Conservation (phyloP, 1,140 invertebrate genomes). For the Sycobia sp. region DNA sequence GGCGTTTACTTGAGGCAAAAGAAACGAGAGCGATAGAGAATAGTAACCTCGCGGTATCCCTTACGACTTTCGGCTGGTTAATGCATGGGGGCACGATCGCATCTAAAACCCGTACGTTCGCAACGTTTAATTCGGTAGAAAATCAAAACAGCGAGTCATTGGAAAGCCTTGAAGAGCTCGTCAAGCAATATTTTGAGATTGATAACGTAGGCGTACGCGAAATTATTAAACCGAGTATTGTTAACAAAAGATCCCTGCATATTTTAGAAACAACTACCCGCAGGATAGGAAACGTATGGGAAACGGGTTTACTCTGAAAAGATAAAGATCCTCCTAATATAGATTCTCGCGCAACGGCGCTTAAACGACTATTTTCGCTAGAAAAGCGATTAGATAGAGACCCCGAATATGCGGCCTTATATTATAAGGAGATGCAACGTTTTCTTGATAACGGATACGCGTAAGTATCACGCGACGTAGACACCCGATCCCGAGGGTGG, state of each 20-base stretch:
- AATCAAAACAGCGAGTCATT: constrained; percentile 4
- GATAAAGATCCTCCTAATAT: background rate
- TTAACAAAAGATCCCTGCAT: no score
- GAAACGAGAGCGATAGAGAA: background rate
- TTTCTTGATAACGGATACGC: constrained; percentile 36
- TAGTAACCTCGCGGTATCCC: constrained; percentile 12
- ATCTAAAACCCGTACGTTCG: no score
- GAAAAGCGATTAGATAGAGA: constrained; percentile 17
- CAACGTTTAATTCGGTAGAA: no score
- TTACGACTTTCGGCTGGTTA: constrained; percentile 31
- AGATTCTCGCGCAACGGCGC: constrained; percentile 5
- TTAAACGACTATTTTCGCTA: constrained; percentile 16
- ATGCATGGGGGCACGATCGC: constrained; percentile 22
- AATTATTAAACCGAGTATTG: no score
- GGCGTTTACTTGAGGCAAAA: constrained; percentile 9
- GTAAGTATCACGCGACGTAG: background rate
- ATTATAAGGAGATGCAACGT: constrained; percentile 31
- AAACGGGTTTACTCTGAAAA: constrained; percentile 35
- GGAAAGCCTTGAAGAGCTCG: no score
- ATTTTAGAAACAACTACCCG: constrained; percentile 20
- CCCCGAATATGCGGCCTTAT: constrained; percentile 4
- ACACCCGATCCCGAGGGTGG: background rate
- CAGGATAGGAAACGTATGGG: constrained; percentile 21
- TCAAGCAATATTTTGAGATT: constrained; percentile 22
- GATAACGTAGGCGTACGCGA: constrained; percentile 24